A percentile compares a stretch with the other conserved stretches of the same genome.
Conservation (phyloP, 2,888 invertebrate genomes). For the Lochmaea crataegi region DNA sequence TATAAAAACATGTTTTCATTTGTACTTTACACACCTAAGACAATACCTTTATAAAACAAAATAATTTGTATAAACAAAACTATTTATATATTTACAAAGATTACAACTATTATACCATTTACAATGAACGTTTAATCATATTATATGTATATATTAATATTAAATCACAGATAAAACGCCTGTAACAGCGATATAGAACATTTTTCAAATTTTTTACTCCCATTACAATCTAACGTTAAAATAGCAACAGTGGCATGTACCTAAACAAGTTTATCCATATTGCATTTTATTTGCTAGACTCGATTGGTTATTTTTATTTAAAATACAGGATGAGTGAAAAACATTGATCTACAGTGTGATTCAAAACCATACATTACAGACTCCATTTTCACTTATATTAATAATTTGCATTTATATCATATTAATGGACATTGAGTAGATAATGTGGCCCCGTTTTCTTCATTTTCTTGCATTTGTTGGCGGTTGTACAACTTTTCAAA, state of each 20-base stretch:
- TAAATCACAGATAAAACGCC: slow-evolving; percentile 33
- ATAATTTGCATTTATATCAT: too few relatives aligned
- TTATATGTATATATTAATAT: slow-evolving; percentile 1
- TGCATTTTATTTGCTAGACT: neutral
- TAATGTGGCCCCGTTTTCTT: too few relatives aligned
- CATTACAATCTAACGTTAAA: neutral
- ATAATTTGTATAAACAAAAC: slow-evolving; percentile 19
- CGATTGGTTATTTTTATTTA: neutral
- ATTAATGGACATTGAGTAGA: too few relatives aligned
- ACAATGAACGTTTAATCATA: slow-evolving; percentile 17
- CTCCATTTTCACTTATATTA: too few relatives aligned
- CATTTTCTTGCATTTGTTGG: too few relatives aligned
- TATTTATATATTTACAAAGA: slow-evolving; percentile 13
- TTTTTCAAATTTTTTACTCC: neutral
- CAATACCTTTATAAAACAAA: slow-evolving; percentile 10
- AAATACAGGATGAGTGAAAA: neutral
- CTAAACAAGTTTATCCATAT: neutral
- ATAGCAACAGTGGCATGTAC: neutral
- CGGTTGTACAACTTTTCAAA: too few relatives aligned
- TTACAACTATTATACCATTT: slow-evolving; percentile 15
- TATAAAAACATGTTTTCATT: slow-evolving; percentile 1
- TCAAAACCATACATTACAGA: neutral
- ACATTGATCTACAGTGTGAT: neutral
- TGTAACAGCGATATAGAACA: slow-evolving; percentile 19
- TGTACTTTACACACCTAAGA: slow-evolving; percentile 21